Evolutionary conservation across 2,113 vertebrate genomes (phyloP).

Genomic region (Suncus etruscus): DNA sequence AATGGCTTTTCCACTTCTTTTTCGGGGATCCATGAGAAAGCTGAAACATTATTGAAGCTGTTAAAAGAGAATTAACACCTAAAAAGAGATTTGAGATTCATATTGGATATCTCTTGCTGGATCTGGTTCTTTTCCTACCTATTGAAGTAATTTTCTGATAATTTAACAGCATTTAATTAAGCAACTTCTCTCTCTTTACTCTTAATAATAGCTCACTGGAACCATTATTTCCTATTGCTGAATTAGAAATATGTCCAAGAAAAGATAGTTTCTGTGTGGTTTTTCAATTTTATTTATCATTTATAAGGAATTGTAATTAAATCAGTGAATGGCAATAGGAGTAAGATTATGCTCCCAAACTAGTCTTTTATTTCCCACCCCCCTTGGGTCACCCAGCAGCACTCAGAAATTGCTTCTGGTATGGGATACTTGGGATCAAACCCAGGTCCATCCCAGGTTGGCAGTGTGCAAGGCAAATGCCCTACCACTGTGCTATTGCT

Average conservation of each 20-base stretch:
- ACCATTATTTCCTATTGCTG: conserved; percentile 44
- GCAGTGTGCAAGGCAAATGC: too few species aligned
- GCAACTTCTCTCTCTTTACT: conserved; percentile 37
- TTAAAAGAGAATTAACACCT: conserved; percentile 12
- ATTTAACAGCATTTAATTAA: conserved; percentile 63
- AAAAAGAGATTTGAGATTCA: conserved; percentile 8
- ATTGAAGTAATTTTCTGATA: conserved; percentile 63
- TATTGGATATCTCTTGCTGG: background rate
- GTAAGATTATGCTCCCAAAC: conserved; percentile 14
- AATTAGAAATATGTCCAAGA: conserved; percentile 53
- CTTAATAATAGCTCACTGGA: conserved; percentile 49
- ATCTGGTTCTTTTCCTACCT: conserved; percentile 30
- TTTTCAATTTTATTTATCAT: conserved; percentile 68
- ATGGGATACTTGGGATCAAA: too few species aligned
- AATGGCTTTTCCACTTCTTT: conserved; percentile 25
- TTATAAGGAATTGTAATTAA: conserved; percentile 57
- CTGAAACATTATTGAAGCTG: background rate
- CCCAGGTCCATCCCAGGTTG: too few species aligned
- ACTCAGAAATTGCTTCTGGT: too few species aligned
- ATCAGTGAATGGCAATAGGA: conserved; percentile 61
- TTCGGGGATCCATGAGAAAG: background rate
- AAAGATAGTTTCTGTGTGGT: conserved; percentile 44
- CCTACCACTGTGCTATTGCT: too few species aligned
- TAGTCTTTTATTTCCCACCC: background rate
- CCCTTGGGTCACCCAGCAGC: too few species aligned